Percentiles rank a stretch among this genome's conserved stretches.
Conservation (phyloP, 2,797 vertebrate genomes). For the Picus viridis region DNA sequence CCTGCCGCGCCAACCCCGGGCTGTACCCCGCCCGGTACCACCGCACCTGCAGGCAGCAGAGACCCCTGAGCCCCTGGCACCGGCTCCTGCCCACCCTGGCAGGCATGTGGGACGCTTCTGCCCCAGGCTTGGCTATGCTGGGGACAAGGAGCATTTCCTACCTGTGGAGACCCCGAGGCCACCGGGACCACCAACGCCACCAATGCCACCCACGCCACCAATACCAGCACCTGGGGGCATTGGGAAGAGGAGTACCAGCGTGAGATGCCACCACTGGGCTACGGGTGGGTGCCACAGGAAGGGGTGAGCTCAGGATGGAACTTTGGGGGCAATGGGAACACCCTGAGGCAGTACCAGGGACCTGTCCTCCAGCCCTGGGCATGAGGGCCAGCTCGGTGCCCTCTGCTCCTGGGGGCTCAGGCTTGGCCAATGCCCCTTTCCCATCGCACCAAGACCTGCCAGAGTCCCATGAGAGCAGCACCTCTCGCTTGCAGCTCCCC, state of each 20-base stretch:
- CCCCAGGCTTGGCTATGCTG: neutral
- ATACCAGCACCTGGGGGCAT: slow-evolving; percentile 58
- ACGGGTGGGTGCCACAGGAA: neutral
- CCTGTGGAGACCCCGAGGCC: slow-evolving; percentile 73
- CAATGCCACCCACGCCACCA: slow-evolving; percentile 38
- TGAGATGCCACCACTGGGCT: neutral
- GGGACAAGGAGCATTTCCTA: neutral
- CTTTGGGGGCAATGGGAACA: neutral
- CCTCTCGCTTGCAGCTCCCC: neutral
- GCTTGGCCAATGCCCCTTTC: neutral
- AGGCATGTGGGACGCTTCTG: neutral
- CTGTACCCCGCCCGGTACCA: slow-evolving; percentile 84
- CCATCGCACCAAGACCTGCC: rapidly evolving
- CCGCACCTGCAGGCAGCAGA: slow-evolving; percentile 80
- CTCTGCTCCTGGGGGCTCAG: neutral
- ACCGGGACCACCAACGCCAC: neutral
- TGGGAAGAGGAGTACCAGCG: neutral
- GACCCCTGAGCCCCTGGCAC: neutral
- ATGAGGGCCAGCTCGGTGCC: neutral
- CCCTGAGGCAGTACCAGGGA: neutral
- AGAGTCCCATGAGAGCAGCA: neutral
- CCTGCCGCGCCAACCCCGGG: slow-evolving; percentile 83
- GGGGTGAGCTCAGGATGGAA: neutral
- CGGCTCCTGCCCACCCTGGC: neutral
- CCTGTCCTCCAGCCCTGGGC: neutral